Conservation (phyloP, 2,113 vertebrate species). For the Cebus imitator region DNA sequence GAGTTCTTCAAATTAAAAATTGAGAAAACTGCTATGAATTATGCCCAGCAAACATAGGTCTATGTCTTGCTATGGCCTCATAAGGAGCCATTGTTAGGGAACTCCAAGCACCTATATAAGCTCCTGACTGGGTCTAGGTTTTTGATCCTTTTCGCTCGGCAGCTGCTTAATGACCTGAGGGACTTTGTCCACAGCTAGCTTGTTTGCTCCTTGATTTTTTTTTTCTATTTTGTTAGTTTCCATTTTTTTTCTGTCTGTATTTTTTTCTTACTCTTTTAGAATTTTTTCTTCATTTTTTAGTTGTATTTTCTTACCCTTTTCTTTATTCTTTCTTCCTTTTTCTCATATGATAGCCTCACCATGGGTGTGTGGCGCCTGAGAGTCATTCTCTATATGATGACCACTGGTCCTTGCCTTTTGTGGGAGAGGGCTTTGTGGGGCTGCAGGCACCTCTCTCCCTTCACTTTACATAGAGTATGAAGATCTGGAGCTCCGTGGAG, state of each 20-base stretch:
- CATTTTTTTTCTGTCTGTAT: neutral
- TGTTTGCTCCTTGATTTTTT: neutral
- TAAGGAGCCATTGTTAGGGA: too few species aligned
- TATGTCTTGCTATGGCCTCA: neutral
- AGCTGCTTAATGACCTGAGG: neutral
- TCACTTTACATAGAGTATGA: slow-evolving; percentile 92
- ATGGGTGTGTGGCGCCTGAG: slow-evolving; percentile 89
- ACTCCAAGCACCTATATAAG: neutral
- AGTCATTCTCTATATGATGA: slow-evolving; percentile 90
- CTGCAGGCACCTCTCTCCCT: slow-evolving; percentile 88
- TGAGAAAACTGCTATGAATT: neutral
- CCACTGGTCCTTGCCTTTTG: slow-evolving; percentile 89
- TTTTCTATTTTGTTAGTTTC: neutral
- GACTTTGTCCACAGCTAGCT: neutral
- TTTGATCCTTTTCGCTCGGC: neutral
- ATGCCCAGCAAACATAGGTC: neutral
- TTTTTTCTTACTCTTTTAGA: neutral
- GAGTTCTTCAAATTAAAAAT: neutral
- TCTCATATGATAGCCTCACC: slow-evolving; percentile 84
- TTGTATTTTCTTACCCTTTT: neutral
- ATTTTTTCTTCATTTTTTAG: neutral
- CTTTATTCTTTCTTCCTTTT: neutral
- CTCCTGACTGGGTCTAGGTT: neutral
- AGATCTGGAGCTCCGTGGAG: slow-evolving; percentile 91
- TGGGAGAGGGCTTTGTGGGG: slow-evolving; percentile 90